Conservation (phyloP, 2,888 invertebrate species). For the Hybos culiciformis region DNA sequence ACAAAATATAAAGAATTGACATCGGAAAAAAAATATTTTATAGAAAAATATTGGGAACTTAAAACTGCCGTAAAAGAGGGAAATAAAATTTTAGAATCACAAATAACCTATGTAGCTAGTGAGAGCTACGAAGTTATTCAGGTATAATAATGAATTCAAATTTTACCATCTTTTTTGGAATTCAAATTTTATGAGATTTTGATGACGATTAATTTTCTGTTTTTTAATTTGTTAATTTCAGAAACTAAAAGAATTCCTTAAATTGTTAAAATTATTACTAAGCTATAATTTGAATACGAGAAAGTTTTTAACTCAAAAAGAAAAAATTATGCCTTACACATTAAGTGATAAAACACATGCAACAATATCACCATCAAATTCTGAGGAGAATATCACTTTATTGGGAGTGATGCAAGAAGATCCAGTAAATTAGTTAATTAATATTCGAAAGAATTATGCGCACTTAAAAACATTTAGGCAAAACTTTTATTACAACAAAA, state of each 20-base stretch:
- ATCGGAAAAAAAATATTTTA: slow-evolving; percentile 1
- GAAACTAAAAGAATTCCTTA: slow-evolving; percentile 21
- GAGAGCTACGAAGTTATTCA: slow-evolving; percentile 5
- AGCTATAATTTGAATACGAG: slow-evolving; percentile 26
- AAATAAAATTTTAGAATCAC: not conserved
- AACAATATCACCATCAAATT: too few relatives aligned
- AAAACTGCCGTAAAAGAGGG: not conserved
- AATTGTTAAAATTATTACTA: slow-evolving; percentile 26
- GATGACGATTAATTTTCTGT: not conserved
- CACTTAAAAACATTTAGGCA: too few relatives aligned
- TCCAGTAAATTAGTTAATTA: too few relatives aligned
- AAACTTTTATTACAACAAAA: too few relatives aligned
- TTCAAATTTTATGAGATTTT: not conserved
- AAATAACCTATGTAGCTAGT: slow-evolving; percentile 6
- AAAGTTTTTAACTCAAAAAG: slow-evolving; percentile 29
- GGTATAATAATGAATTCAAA: not conserved
- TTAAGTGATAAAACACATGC: too few relatives aligned
- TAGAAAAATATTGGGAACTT: slow-evolving; percentile 1
- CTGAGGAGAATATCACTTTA: not conserved
- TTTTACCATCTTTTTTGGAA: not conserved
- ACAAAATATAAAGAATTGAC: not conserved
- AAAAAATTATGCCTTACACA: slow-evolving; percentile 25
- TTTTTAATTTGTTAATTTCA: slow-evolving; percentile 8
- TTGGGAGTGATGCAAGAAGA: too few relatives aligned
- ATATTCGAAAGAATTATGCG: too few relatives aligned